Evolutionary conservation across 2,888 invertebrate species (phyloP), one percentile per base, ranked within the genome.

Genomic region (Nomada flava): DNA sequence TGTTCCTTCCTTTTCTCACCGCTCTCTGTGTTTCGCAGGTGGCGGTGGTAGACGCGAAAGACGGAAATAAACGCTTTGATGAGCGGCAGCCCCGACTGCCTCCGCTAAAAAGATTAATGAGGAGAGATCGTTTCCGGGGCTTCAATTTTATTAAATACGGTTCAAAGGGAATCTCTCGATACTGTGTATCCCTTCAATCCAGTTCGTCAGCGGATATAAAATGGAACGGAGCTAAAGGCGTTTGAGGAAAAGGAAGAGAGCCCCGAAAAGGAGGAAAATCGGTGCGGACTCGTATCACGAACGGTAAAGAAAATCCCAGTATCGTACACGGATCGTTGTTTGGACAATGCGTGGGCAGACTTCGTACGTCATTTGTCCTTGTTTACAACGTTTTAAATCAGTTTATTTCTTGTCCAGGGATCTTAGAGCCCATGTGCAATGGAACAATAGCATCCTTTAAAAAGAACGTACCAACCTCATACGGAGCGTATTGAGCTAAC

Each of bases 11-110:
- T 60, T 52, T 59, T 50, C 60, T 29, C n/a, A 4, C 67, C 23
- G 50, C 52, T 67, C 20, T 50, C 59, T 29, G 47, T 70, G 59
- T 70, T 70, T 70, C 36, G 60, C 50, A 36, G n/a, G 29, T 15
- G n/a, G 70, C 13, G 18, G 69, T 44, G 44, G 23, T 20, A 76
- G 50, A 62, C 57, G 69, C 70, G 62, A 85, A 76, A 72, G 80
- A 76, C 82, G 80, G 78, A 85, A 85, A 87, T 87, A 87, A 87
- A 87, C 87, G 87, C 87, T 87, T 87, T 83, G 87, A 82, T 79
- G 79, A 78, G 79, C 67, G 59, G 44, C 44, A 69, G 59, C 76
- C 70, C 59, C 60, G 68, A 2, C 15, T 26, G 59, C 26, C 65
- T 67, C 23, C 47, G 63, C 76, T 85, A 80, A 86, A 86, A 85